Conservation (phyloP, 1,140 invertebrate species). For the Coenobita brevimanus region DNA sequence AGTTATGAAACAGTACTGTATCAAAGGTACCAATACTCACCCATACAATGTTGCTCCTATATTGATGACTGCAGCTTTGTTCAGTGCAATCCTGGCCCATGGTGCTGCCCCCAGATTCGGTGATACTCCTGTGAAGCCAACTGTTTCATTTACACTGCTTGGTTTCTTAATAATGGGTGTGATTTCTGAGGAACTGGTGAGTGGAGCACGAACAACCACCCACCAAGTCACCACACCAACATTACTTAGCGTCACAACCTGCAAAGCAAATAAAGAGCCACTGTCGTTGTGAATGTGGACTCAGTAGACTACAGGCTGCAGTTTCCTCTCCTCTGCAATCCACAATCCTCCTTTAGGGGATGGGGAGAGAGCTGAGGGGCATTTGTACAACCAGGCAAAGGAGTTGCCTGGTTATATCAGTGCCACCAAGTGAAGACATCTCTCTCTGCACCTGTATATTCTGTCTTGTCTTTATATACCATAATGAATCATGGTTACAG, state of each 20-base stretch:
- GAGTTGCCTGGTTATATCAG: no score
- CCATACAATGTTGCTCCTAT: conserved; percentile 33
- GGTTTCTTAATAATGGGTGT: conserved; percentile 20
- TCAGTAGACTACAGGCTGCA: no score
- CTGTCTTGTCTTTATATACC: not conserved
- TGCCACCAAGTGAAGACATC: not conserved
- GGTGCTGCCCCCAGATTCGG: conserved; percentile 61
- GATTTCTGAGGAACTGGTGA: conserved; percentile 7
- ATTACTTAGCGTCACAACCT: conserved; percentile 63
- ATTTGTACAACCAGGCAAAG: no score
- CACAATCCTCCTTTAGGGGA: no score
- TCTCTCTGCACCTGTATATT: not conserved
- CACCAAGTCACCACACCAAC: conserved; percentile 64
- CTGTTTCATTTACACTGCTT: not conserved
- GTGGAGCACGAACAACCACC: conserved; percentile 60
- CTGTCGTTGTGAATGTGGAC: no score
- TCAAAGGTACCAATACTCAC: conserved; percentile 19
- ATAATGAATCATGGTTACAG: no score
- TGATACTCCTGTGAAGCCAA: conserved; percentile 25
- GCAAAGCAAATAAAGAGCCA: not conserved
- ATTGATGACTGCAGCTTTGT: conserved; percentile 53
- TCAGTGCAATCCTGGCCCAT: conserved; percentile 64
- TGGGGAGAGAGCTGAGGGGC: no score
- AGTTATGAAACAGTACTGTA: no score
- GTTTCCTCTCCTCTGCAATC: no score